Evolutionary conservation across 1,140 invertebrate genomes (phyloP), one percentile per base, ranked within the genome.

Genomic region (Phocides pigmalion): DNA sequence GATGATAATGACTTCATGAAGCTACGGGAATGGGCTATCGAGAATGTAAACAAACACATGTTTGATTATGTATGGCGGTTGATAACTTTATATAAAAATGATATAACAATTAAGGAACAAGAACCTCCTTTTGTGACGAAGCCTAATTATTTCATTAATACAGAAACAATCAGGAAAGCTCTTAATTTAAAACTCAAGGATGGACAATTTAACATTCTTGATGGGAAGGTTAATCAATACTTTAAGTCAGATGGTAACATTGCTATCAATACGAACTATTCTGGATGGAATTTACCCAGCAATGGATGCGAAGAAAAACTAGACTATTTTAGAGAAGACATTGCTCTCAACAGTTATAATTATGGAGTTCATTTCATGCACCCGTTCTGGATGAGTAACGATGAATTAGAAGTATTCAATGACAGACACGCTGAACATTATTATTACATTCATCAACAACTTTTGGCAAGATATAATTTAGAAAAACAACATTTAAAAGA

Each of bases 321-420:
- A 9, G 93, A 94, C 25, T 96, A 97, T 87, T 96, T 95, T 86
- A 94, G 93, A 42, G 95, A 96, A 80, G 95, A 96, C 77, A 91
- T 94, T 63, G 93, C 93, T 39, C 84, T 96, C 11, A 96, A 96
- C 83, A 89, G 94, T n/a, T 95, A 93, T 82, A 95, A 96, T 88
- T 95, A 93, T 82, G 94, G 95, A 68, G 87, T 94, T 79, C 94
- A 95, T 70, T 79, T 94, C 51, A 82, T 93, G 25, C 95, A 95
- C 82, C 95, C 95, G 22, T 94, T 93, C 91, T 95, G 94, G 94
- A 82, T 95, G 79, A 89, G 83, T 16, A 92, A 92, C 50, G 91
- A 93, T 39, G 92, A 93, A 20, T 82, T 92, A 17, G 89, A 91
- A 15, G 89, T 91, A 62, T 91, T 92, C 15, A 91, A 94, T 63